phyloP scores from a whole-genome alignment of 1,140 invertebrate species.

The Zelostemma sp. region DNA sequence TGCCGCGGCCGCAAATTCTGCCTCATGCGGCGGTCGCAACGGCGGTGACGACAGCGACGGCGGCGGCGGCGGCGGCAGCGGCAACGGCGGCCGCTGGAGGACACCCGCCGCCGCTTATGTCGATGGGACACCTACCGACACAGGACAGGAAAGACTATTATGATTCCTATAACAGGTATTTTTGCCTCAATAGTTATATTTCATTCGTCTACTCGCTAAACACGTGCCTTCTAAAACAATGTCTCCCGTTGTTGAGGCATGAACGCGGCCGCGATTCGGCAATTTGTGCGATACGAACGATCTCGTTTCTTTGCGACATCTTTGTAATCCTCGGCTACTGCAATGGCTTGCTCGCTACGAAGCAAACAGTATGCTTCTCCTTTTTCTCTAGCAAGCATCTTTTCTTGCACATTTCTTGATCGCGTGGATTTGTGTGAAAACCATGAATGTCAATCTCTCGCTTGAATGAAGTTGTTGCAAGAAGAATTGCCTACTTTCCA shows the following conservation, averaged over 20 bases:
- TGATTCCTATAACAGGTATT: constrained; percentile 72
- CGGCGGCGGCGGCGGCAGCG: too few relatives aligned
- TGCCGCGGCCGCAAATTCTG: constrained; percentile 55
- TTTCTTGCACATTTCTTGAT: too few relatives aligned
- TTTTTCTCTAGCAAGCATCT: too few relatives aligned
- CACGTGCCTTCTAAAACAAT: constrained; percentile 11
- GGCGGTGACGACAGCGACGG: constrained; percentile 32
- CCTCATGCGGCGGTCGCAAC: constrained; percentile 45
- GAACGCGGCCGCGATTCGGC: background rate
- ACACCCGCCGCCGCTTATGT: constrained; percentile 58
- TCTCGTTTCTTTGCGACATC: too few relatives aligned
- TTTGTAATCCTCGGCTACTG: too few relatives aligned
- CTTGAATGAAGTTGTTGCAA: too few relatives aligned
- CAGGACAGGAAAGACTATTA: constrained; percentile 71
- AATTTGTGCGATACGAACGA: background rate
- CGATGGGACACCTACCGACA: constrained; percentile 63
- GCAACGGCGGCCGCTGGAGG: constrained; percentile 25
- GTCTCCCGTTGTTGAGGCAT: background rate
- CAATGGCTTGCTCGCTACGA: too few relatives aligned
- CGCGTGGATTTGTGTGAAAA: too few relatives aligned
- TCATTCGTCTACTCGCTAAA: constrained; percentile 65
- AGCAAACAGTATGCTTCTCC: too few relatives aligned
- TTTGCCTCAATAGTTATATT: constrained; percentile 69
- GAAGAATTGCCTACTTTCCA: too few relatives aligned
- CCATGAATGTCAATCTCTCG: too few relatives aligned